These are phyloP conservation scores for Apaloderma vittatum DNA, from an alignment of 2,113 vertebrate species.

Conservation along the genomic window DNA sequence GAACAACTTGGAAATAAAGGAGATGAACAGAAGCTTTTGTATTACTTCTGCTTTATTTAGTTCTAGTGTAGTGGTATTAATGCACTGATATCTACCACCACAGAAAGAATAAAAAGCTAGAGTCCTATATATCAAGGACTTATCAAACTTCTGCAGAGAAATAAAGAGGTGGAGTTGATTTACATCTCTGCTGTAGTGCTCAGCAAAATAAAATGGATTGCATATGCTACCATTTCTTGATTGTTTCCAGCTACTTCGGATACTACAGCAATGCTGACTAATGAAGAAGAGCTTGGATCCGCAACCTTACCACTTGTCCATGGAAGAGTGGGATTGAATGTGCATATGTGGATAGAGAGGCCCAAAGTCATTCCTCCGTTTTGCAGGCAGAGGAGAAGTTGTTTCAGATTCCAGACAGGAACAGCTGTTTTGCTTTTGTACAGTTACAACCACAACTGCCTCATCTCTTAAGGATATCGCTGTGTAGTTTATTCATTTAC, in stretches of 20 bases:
- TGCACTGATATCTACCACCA: not conserved
- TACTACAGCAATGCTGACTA: not conserved
- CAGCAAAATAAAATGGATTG: not conserved
- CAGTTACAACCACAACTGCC: not conserved
- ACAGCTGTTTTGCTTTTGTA: not conserved
- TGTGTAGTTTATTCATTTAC: not conserved
- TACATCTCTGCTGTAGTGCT: rapidly evolving
- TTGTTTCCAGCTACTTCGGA: not conserved
- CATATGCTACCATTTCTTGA: rapidly evolving
- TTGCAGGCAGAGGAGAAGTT: not conserved
- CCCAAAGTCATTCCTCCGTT: not conserved
- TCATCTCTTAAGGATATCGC: not conserved
- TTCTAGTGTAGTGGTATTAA: not conserved
- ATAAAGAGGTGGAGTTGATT: not conserved
- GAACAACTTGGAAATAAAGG: not conserved
- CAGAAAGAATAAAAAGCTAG: not conserved
- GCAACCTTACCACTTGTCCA: not conserved
- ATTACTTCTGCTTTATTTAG: not conserved
- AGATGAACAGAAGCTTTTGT: not conserved
- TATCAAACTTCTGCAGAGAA: not conserved
- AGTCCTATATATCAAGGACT: not conserved
- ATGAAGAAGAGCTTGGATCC: not conserved
- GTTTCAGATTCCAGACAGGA: not conserved
- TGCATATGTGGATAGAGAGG: not conserved
- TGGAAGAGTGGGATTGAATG: not conserved